Base-by-base conservation (phyloP, 2,888 invertebrate genomes). In the Silvanus unidentatus region DNA sequence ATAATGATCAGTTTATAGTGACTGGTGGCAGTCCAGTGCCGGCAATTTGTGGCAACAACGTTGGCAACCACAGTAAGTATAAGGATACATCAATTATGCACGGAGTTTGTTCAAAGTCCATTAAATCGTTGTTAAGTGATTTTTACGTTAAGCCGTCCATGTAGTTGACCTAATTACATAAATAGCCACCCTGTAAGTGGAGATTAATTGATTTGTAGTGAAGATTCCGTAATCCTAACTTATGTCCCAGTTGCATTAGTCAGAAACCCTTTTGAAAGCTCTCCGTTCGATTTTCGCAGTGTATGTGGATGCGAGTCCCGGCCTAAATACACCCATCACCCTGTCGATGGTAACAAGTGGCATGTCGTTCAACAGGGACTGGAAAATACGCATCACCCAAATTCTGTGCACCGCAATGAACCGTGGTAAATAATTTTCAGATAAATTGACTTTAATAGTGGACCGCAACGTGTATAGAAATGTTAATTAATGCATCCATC, bases 1-100 rank as follows among this genome's bases (percentile, higher is more conserved):
- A 84, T 61, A 86, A 84, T 52, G 92, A 92, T 65, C 91, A 90
- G 62, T 86, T 92, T 58, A 83, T 91, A 29, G 84, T 90, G 2
- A 88, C 89, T 0, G 90, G 90, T 1, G 86, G 87, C 0, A 86
- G 81, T 63, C 84, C 87, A 0, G 79, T 86, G 0, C 87, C 91
- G 1, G 79, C 83, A 0, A 87, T 92, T 41, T 92, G 92, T 60
- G 92, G 92, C 6, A 74, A 75, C 39, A 89, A 88, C 59, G 80
- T 80, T 28, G 91, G 88, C 12, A 86, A 84, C 70, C 92, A 92
- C 68, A 86, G 91, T 91, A 71, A 73, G 75, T 66, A 49, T 40
- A 22, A 37, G 44, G 2, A 22, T 10, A 34, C 2, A 8, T 2
- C 39, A 42, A 39, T 13, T 44, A 9, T 8, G 28, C 28, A 10